These are phyloP conservation scores for Ichneumoninae sp. DNA, from an alignment of 2,888 invertebrate species.

Conservation along the genomic window DNA sequence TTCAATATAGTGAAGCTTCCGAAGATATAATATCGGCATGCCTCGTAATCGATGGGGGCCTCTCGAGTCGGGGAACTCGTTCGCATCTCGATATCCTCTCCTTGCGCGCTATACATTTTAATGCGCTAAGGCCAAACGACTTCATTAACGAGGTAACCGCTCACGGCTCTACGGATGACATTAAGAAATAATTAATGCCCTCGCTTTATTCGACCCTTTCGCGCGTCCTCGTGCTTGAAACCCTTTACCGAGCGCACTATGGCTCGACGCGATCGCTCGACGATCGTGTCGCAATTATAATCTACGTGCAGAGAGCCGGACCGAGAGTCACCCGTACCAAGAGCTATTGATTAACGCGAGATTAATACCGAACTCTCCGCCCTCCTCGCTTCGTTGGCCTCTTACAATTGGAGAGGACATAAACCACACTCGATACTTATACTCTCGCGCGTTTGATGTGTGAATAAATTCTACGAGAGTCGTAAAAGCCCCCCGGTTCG, in stretches of 20 bases:
- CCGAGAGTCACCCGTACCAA: background rate
- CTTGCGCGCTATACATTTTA: conserved; percentile 31
- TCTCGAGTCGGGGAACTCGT: conserved; percentile 22
- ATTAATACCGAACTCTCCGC: conserved; percentile 46
- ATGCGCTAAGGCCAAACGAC: conserved; percentile 48
- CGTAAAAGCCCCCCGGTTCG: conserved; percentile 65
- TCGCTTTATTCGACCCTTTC: conserved; percentile 40
- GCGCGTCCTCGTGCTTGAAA: conserved; percentile 3
- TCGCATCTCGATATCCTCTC: conserved; percentile 3
- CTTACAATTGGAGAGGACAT: conserved; percentile 44
- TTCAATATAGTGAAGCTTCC: background rate
- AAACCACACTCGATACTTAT: conserved; percentile 51
- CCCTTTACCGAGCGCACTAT: conserved; percentile 11
- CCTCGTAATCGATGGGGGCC: background rate
- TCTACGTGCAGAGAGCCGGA: conserved; percentile 54
- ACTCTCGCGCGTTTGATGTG: conserved; percentile 44
- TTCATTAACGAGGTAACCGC: conserved; percentile 51
- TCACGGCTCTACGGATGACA: conserved; percentile 39
- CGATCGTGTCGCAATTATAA: conserved; percentile 67
- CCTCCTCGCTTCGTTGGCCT: conserved; percentile 15
- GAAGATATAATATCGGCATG: background rate
- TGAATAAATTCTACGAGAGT: conserved; percentile 63
- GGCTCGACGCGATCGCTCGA: background rate
- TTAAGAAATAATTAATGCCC: conserved; percentile 50
- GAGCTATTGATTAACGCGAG: conserved; percentile 64